phyloP scores from a whole-genome alignment of 2,113 vertebrate genomes.

The Melanerpes aurifrons region DNA sequence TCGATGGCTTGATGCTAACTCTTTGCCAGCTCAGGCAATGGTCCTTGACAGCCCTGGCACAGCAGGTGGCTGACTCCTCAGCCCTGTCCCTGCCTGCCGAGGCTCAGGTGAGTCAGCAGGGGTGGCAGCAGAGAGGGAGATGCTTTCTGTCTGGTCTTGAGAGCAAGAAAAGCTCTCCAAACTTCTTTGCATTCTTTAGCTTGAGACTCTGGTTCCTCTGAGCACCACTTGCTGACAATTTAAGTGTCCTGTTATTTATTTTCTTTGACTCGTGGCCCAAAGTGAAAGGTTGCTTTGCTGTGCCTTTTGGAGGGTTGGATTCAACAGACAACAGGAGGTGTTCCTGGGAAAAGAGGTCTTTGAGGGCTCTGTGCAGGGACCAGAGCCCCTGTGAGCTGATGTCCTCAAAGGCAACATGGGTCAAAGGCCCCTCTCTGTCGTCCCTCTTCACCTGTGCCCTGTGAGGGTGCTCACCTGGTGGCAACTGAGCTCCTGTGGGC shows the following conservation, averaged over 20 bases:
- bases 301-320: not conserved
- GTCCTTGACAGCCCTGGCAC: not conserved
- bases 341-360: not conserved
- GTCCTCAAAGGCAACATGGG: rapidly evolving
- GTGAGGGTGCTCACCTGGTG: rapidly evolving
- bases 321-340: not conserved
- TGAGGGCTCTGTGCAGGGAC: not conserved
- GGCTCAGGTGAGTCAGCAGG: not conserved
- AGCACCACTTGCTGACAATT: not conserved
- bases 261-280: not conserved
- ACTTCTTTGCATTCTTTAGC: not conserved
- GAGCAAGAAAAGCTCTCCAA: not conserved
- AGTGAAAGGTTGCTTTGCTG: not conserved
- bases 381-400: not conserved
- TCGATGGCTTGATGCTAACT: not conserved
- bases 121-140: not conserved
- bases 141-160: not conserved
- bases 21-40: not conserved
- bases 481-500: rapidly evolving
- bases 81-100: not conserved
- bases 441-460: not conserved
- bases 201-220: not conserved
- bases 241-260: not conserved
- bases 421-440: not conserved
- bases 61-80: not conserved